Conservation (phyloP, 2,888 invertebrate genomes). For the Muschampia plurimacula region DNA sequence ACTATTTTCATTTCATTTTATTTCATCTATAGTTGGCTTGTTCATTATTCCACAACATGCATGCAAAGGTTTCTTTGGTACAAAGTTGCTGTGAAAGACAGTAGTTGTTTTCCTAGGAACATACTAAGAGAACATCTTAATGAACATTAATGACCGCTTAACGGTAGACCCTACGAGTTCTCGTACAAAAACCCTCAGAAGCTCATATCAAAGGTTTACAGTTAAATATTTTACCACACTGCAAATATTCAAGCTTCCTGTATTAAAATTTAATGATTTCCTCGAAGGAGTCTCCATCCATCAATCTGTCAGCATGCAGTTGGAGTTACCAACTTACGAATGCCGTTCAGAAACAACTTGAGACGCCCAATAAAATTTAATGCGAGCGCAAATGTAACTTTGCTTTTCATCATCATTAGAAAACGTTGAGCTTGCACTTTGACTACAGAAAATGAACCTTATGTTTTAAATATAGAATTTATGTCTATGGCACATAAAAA, state of each 20-base stretch:
- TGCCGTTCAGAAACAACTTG: slow-evolving; percentile 48
- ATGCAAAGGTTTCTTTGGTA: too few species aligned
- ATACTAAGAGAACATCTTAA: background rate
- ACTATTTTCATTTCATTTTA: too few species aligned
- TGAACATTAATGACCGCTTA: background rate
- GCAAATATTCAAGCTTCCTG: slow-evolving; percentile 39
- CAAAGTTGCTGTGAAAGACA: background rate
- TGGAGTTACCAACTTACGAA: slow-evolving; percentile 54
- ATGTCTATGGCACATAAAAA: slow-evolving; percentile 40
- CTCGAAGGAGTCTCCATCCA: slow-evolving; percentile 65
- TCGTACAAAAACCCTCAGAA: slow-evolving; percentile 25
- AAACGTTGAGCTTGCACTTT: slow-evolving; percentile 37
- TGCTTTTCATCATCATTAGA: slow-evolving; percentile 61
- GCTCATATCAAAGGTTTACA: slow-evolving; percentile 31
- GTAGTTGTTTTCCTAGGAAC: background rate
- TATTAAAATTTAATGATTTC: slow-evolving; percentile 59
- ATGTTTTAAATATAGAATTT: slow-evolving; percentile 48
- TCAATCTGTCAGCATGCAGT: slow-evolving; percentile 67
- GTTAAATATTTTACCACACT: slow-evolving; percentile 34
- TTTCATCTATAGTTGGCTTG: too few species aligned
- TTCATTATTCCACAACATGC: too few species aligned
- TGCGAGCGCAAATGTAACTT: slow-evolving; percentile 53
- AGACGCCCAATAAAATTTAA: slow-evolving; percentile 45
- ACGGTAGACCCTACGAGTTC: slow-evolving; percentile 2
- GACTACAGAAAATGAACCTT: slow-evolving; percentile 52